Evolutionary conservation across 2,888 invertebrate species (phyloP).

Genomic region (Coremacera marginata): DNA sequence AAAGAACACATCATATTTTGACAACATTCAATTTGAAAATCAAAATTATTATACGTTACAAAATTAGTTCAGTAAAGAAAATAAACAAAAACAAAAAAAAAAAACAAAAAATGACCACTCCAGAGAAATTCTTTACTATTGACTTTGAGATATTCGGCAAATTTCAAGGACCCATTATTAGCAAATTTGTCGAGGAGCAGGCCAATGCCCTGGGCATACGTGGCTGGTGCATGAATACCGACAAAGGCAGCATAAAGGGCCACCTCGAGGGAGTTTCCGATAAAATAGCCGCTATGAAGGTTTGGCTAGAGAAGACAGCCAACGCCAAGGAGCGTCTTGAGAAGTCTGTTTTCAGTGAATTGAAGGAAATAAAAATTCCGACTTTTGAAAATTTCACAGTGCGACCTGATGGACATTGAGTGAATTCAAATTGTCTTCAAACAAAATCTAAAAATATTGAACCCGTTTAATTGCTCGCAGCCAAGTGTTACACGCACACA

Average conservation of each 20-base stretch:
- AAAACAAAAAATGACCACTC: background rate
- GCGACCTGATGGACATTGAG: too few species aligned
- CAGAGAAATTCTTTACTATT: constrained; percentile 30
- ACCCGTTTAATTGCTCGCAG: background rate
- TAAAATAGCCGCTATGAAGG: background rate
- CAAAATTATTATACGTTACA: constrained; percentile 11
- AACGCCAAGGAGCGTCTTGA: background rate
- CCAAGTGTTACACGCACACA: background rate
- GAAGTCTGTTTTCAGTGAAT: background rate
- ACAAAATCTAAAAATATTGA: background rate
- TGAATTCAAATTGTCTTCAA: background rate
- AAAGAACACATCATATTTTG: constrained; percentile 23
- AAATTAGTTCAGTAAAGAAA: background rate
- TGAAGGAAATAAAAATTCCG: background rate
- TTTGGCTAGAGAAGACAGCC: background rate
- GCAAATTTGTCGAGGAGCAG: constrained; percentile 41
- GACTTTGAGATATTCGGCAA: constrained; percentile 44
- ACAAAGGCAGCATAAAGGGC: constrained; percentile 16
- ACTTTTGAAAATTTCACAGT: background rate
- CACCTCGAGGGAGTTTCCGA: constrained; percentile 38
- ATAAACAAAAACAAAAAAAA: background rate
- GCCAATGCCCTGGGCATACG: constrained; percentile 39
- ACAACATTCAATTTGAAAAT: constrained; percentile 40
- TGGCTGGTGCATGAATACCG: constrained; percentile 40
- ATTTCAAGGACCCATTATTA: constrained; percentile 38